Conservation (phyloP, 2,888 invertebrate genomes). For the Micoletzkya japonica region DNA sequence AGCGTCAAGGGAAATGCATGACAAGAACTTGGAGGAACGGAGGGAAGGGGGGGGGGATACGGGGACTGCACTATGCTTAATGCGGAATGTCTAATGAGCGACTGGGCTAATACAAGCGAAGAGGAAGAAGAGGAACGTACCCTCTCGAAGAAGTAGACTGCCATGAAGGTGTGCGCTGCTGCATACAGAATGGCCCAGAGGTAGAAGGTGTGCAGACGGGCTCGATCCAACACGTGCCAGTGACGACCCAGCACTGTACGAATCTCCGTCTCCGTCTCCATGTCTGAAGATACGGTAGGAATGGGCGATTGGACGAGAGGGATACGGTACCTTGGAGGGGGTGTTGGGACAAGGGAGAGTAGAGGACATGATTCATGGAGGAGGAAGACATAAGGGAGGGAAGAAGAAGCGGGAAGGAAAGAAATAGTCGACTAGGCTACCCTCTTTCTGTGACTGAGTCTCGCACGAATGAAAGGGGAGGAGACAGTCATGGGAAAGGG, state of each 20-base stretch:
- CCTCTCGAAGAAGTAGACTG: conserved; percentile 47
- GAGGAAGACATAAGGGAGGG: neutral
- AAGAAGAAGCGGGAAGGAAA: neutral
- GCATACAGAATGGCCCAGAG: conserved; percentile 60
- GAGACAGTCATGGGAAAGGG: neutral
- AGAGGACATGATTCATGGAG: neutral
- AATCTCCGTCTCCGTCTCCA: conserved; percentile 48
- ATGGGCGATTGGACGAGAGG: neutral
- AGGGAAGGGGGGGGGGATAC: neutral
- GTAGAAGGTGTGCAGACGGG: conserved; percentile 58
- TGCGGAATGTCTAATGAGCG: no score
- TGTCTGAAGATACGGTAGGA: neutral
- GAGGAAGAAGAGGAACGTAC: conserved; percentile 4
- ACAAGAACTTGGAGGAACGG: neutral
- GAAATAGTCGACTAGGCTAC: neutral
- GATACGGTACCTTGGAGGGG: conserved; percentile 4
- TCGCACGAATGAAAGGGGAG: neutral
- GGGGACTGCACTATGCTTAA: no score
- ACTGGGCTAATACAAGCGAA: neutral
- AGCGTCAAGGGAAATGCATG: neutral
- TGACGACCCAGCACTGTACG: conserved; percentile 57
- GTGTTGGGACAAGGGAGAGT: neutral
- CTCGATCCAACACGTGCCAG: conserved; percentile 58
- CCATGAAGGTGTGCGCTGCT: conserved; percentile 56
- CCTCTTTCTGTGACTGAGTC: no score